Evolutionary conservation across 2,888 invertebrate genomes (phyloP).

Genomic region (Trisateles emortualis): DNA sequence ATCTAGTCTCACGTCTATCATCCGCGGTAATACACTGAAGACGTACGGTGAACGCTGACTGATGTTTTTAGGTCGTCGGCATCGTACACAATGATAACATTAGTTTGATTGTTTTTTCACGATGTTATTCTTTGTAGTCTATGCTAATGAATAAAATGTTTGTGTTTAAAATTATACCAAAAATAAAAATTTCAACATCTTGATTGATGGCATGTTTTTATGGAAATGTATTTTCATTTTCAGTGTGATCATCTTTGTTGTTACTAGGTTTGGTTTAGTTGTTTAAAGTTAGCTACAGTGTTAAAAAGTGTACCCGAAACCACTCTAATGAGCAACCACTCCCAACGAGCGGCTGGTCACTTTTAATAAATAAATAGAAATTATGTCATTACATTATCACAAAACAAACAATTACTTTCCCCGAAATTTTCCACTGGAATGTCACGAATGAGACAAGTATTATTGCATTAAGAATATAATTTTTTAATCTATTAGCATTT

Average conservation of each 20-base stretch:
- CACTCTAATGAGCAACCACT: no score
- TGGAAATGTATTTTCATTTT: neutral
- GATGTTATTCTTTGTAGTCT: neutral
- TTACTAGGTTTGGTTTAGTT: no score
- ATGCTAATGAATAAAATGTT: constrained; percentile 1
- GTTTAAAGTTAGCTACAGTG: no score
- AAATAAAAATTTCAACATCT: neutral
- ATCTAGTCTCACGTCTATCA: neutral
- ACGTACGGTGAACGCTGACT: neutral
- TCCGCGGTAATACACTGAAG: neutral
- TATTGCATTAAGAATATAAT: neutral
- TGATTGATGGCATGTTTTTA: neutral
- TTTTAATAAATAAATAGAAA: no score
- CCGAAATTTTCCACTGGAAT: neutral
- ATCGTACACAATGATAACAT: neutral
- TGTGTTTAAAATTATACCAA: neutral
- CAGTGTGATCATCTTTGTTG: no score
- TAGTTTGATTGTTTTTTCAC: constrained; percentile 1
- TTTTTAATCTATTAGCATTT: constrained; percentile 11
- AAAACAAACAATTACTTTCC: no score
- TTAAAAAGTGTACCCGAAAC: no score
- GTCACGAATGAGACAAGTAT: neutral
- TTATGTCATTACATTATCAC: no score
- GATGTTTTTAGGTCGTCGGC: neutral
- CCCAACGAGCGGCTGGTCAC: no score